Conservation (phyloP, 2,113 vertebrate genomes). For the Azemiops feae region DNA sequence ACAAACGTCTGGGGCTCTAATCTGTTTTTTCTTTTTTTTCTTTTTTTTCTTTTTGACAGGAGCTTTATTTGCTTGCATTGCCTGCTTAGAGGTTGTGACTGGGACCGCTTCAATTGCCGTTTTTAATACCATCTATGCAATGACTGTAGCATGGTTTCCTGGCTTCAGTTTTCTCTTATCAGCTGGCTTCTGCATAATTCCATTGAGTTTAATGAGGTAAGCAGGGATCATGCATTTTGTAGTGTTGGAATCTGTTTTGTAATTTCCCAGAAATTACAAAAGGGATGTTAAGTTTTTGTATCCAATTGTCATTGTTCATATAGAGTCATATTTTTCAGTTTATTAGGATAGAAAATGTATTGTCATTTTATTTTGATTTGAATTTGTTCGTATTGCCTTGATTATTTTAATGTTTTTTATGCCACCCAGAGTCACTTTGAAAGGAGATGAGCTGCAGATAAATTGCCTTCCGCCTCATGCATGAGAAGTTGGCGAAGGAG, state of each 20-base stretch:
- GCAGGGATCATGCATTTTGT: conserved; percentile 41
- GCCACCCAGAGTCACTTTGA: background rate
- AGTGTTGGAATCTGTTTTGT: background rate
- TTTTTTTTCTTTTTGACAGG: conserved; percentile 73
- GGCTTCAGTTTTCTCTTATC: conserved; percentile 87
- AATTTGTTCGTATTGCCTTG: background rate
- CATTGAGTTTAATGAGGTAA: conserved; percentile 79
- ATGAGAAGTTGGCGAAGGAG: too few species aligned
- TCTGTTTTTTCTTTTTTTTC: background rate
- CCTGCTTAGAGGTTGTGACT: conserved; percentile 82
- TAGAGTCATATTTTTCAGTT: background rate
- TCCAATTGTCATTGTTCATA: background rate
- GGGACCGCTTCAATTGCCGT: conserved; percentile 61
- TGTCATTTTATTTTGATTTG: background rate
- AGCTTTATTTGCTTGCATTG: conserved; percentile 87
- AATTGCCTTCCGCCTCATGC: background rate
- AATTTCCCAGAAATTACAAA: background rate
- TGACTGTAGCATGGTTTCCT: conserved; percentile 83
- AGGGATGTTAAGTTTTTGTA: background rate
- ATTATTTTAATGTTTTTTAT: background rate
- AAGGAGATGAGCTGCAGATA: background rate
- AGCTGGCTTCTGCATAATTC: conserved; percentile 80
- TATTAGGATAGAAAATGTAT: background rate
- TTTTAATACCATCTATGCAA: conserved; percentile 86
- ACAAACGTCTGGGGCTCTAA: background rate